Evolutionary conservation across 2,113 vertebrate genomes (phyloP), one percentile per base, ranked within the genome.

Genomic region (Crocuta crocuta): DNA sequence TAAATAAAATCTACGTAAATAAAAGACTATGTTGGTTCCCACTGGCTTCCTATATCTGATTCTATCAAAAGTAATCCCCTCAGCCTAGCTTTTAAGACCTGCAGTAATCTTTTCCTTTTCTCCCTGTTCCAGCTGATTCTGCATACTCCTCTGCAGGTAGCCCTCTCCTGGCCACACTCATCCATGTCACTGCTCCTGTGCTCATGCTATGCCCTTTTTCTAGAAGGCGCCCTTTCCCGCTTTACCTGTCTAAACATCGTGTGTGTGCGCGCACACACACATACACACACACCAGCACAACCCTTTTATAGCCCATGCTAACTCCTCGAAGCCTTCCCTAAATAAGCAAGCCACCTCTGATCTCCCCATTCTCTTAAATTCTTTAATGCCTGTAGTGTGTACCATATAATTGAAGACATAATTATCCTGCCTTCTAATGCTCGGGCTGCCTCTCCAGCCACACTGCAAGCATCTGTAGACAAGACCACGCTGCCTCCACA

Each of bases 371-470:
- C 90, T 92, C 63, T 86, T 73, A 31, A 55, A 76, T 39, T 91
- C 81, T 79, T 94, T 78, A 48, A 1, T 43, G 93, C 86, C 1
- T 88, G 13, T 16, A 53, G 43, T 35, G 48, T 92, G 74, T 1
- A 71, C 61, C 89, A 68, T 33, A 17, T 7, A 87, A 96, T 10
- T 89, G 94, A 95, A 97, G 94, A 89, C 89, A 87, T 24, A 80
- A 90, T 71, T 43, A 93, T 17, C 53, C 82, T 73, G 35, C 66
- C 85, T 78, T 84, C 94, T 43, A 63, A 23, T 10, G 33, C 13
- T 79, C 97, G 82, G 55, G 81, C 95, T 88, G 90, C 92, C 76
- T 95, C 79, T 90, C 53, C 78, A 86, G 17, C 68, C n/a, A 31
- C 66, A 33, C 35, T 3, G 48, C 80, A 23, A 33, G 28, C 17